Evolutionary conservation across 2,113 vertebrate species (phyloP), one percentile per base, ranked within the genome.

Genomic region (Centropus unirufus): DNA sequence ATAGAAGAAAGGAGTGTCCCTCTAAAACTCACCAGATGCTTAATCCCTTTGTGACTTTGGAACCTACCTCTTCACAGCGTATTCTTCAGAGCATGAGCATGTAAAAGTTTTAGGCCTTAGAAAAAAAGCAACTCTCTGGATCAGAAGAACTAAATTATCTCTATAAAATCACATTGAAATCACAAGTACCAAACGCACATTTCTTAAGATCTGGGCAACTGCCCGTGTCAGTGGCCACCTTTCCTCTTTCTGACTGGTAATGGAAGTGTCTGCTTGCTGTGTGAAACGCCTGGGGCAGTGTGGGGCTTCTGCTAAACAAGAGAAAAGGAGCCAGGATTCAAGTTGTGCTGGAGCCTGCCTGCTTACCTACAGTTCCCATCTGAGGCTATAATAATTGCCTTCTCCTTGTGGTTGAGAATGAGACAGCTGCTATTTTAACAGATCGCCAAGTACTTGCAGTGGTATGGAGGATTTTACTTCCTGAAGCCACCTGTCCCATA

Each of bases 401-500:
- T 68, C 59, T 90, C 66, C 57, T 90, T 86, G 52, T 63, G 47
- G 46, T 11, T 89, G 81, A 78, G 68, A 92, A 36, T 27, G 14
- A 44, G 69, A 90, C 92, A 95, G 92, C 69, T 94, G 80, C 77
- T 93, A 2, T 79, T 74, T 82, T 68, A 89, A 92, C 51, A 93
- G 89, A 63, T 83, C 8, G 2, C 86, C 80, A 84, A 93, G n/a
- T 66, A 84, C 7, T 3, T 80, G 62, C 55, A 85, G 70, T 4
- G 0, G n/a, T 24, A 66, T 27, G 8, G 36, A 83, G 19, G 54
- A 79, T 87, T 87, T 89, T 68, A 58, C 67, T 79, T 89, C 78
- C 57, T 36, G 30, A 80, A 89, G 76, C 61, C 79, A 90, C 72
- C 68, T 83, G 67, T 55, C 57, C 57, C 42, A 74, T 80, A 61